Evolutionary conservation across 2,888 invertebrate genomes (phyloP).

Genomic region (Tetramorium bicarinatum): DNA sequence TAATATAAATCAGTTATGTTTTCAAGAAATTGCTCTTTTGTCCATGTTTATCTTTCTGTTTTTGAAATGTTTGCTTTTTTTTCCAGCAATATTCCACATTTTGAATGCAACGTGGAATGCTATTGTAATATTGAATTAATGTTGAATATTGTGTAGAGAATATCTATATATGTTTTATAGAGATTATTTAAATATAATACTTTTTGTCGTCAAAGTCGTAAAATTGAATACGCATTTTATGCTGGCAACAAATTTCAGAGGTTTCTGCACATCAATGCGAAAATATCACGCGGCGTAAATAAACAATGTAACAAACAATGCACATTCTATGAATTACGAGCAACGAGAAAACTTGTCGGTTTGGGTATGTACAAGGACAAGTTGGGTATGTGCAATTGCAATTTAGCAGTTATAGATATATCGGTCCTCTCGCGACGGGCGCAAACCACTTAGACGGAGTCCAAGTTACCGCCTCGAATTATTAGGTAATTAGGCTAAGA

Average conservation of each 20-base stretch:
- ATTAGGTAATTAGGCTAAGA: conserved; percentile 84
- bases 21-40: conserved; percentile 30
- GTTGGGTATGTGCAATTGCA: conserved; percentile 57
- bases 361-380: conserved; percentile 24
- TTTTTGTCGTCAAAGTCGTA: conserved; percentile 6
- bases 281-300: background rate
- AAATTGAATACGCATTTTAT: background rate
- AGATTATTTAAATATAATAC: background rate
- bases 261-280: background rate
- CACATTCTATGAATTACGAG: background rate
- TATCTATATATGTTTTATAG: background rate
- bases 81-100: too few species aligned
- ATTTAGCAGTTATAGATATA: conserved; percentile 71
- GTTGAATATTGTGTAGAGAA: background rate
- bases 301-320: background rate
- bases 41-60: background rate
- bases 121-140: conserved; percentile 17
- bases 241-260: background rate
- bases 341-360: conserved; percentile 20
- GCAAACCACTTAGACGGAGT: conserved; percentile 67
- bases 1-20: conserved; percentile 28
- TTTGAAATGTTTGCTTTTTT: background rate
- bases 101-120: background rate
- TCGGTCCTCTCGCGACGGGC: conserved; percentile 66
- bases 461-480: conserved; percentile 82